Conservation (phyloP, 2,797 vertebrate genomes). For the Danio choprae region DNA sequence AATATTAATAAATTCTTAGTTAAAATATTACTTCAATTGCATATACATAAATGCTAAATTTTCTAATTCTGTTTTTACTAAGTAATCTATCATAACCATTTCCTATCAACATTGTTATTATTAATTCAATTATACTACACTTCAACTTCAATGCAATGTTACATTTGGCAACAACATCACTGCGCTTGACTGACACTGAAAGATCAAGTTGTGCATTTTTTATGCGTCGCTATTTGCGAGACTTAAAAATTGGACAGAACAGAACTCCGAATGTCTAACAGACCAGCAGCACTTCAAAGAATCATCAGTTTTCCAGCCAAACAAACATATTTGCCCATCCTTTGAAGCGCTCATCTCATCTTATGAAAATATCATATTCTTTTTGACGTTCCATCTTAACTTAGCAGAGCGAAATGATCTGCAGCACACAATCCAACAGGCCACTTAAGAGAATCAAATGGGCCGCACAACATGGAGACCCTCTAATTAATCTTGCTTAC, state of each 20-base stretch:
- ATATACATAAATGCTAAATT: no score
- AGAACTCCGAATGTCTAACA: neutral
- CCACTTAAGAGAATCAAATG: conserved; percentile 3
- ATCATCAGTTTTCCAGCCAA: neutral
- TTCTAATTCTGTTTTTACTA: no score
- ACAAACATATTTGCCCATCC: neutral
- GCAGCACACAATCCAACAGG: neutral
- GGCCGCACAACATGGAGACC: conserved; percentile 8
- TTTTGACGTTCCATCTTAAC: neutral
- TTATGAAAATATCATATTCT: neutral
- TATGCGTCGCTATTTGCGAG: neutral
- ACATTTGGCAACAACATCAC: neutral
- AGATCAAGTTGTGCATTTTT: neutral
- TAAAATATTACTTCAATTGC: no score
- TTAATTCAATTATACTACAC: no score
- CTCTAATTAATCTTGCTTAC: conserved; percentile 28
- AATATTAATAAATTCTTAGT: no score
- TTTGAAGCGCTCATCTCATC: neutral
- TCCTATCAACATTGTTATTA: no score
- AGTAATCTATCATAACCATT: no score
- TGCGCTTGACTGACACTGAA: neutral
- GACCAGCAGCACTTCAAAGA: neutral
- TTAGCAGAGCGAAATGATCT: neutral
- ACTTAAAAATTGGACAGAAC: conserved; percentile 4
- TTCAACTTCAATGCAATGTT: neutral